Percentiles rank a stretch among this genome's conserved stretches.
These are phyloP conservation scores for Falco cherrug DNA, from an alignment of 2,797 vertebrate species.

Conservation along the genomic window DNA sequence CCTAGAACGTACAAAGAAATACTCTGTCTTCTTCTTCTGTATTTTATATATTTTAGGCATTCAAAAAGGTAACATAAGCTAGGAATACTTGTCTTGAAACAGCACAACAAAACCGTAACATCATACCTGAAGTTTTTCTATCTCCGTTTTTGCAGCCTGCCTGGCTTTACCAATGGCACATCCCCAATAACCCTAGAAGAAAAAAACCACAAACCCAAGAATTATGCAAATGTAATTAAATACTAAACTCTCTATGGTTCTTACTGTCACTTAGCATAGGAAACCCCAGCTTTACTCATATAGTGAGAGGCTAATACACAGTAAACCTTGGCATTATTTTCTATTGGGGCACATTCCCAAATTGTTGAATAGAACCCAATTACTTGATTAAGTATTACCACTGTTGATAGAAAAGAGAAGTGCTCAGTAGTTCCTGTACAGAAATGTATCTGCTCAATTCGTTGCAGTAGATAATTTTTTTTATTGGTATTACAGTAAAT, in stretches of 20 bases:
- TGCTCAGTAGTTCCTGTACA: neutral
- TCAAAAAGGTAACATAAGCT: neutral
- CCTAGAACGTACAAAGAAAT: neutral
- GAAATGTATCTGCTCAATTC: neutral
- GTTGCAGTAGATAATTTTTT: accelerated
- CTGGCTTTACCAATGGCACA: conserved; percentile 98
- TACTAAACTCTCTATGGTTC: neutral
- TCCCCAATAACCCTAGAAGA: conserved; percentile 92
- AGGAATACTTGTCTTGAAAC: neutral
- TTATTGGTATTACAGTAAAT: neutral
- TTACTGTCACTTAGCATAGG: neutral
- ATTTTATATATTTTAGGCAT: neutral
- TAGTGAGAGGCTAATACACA: neutral
- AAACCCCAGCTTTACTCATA: neutral
- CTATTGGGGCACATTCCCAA: neutral
- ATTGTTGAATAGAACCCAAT: neutral
- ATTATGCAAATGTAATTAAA: neutral
- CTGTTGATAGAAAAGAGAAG: neutral
- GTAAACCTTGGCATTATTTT: neutral
- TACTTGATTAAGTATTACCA: neutral
- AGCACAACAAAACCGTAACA: neutral
- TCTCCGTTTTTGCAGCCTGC: conserved; percentile 98
- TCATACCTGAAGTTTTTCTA: conserved; percentile 94
- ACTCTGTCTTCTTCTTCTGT: neutral
- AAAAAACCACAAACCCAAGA: neutral